Conservation (phyloP, 53 echinoderm and acorn worm species). For the Stichopus horrens region DNA sequence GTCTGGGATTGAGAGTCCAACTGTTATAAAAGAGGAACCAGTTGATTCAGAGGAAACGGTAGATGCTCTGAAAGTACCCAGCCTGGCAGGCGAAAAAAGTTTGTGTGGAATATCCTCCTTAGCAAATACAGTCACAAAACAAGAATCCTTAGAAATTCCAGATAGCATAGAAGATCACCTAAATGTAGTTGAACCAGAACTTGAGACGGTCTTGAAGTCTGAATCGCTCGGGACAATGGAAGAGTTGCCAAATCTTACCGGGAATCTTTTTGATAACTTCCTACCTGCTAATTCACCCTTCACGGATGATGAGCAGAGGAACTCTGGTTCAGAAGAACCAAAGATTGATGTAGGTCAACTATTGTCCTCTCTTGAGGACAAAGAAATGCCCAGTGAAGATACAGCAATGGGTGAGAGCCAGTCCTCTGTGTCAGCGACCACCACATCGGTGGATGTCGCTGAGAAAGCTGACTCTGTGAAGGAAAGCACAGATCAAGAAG, state of each 20-base stretch:
- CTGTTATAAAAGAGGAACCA: conserved; percentile 5
- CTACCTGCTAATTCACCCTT: conserved; percentile 47
- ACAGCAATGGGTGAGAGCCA: not conserved
- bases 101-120: not conserved
- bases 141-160: conserved; percentile 45
- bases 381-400: not conserved
- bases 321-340: conserved; percentile 36
- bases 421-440: not conserved
- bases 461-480: not conserved
- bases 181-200: conserved; percentile 12
- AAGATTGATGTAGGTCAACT: conserved; percentile 36
- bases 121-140: not conserved
- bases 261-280: conserved; percentile 46
- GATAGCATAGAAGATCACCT: conserved; percentile 45
- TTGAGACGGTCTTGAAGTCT: conserved; percentile 34
- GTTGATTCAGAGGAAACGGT: not conserved
- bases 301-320: conserved; percentile 47
- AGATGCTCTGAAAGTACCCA: not conserved
- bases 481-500: not conserved
- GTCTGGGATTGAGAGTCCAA: not conserved
- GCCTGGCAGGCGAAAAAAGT: no score
- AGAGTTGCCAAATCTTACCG: conserved; percentile 42
- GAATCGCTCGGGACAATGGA: conserved; percentile 23
- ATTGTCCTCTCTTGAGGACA: conserved; percentile 34
- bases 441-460: not conserved